Base-by-base conservation (phyloP, 2,888 invertebrate genomes). In the Craniophora ligustri region DNA sequence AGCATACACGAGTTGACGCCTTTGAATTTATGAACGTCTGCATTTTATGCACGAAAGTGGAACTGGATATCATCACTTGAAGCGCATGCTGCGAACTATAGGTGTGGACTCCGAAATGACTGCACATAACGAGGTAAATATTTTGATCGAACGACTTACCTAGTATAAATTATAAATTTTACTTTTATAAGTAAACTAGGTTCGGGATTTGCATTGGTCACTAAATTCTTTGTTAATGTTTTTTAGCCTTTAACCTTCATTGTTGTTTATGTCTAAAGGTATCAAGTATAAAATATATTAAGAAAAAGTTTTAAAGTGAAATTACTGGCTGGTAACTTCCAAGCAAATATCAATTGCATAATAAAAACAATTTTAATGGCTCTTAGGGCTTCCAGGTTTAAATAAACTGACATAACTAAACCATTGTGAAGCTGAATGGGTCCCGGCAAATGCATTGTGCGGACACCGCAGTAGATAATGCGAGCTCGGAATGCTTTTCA, bases 391-490 rank as follows among this genome's bases (percentile, higher is more conserved):
- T 16, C 67, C 49, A 65, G 71, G 67, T 73, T 76, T 67, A 77
- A 75, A 81, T 76, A 76, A 78, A 80, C 76, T 77, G 71, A 69
- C 59, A 72, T 68, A 76, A 75, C 64, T 61, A 74, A 75, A 77
- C 79, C 81, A 81, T 81, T 80, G 72, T 74, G 63, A 72, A 67
- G 67, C 19, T 78, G 77, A 86, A 87, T 86, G 74, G 79, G 72
- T 75, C 83, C 78, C 82, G 71, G 73, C 80, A 82, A 82, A 75
- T 85, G 84, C 85, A 86, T 84, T 82, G 77, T 76, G 76, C 40
- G 70, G 36, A 38, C 19, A 73, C 71, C 59, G 44, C 53, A 40
- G 67, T 65, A 81, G 81, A 82, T 84, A 84, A 80, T 77, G 76
- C 74, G 69, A 72, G 75, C 68, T 57, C 56, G 65, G 72, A 65